phyloP scores from a whole-genome alignment of 2,113 vertebrate species.

The Puntigrus tetrazona region DNA sequence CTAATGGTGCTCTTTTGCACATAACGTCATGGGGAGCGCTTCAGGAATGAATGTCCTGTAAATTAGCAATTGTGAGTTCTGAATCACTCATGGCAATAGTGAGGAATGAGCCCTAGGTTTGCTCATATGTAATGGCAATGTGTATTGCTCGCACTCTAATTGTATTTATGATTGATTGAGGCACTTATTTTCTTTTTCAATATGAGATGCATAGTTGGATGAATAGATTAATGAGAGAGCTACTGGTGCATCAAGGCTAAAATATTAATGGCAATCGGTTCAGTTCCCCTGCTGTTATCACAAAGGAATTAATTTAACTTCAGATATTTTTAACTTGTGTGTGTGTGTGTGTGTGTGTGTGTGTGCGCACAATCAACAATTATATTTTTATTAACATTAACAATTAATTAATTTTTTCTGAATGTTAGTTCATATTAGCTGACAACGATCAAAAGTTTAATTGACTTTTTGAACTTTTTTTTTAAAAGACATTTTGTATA shows the following conservation, averaged over 20 bases:
- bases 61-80: not conserved
- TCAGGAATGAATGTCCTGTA: not conserved
- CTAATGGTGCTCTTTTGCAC: not conserved
- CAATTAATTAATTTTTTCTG: not conserved
- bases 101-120: not conserved
- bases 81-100: not conserved
- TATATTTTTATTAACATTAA: not conserved
- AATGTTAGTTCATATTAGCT: too few relatives aligned
- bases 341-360: not conserved
- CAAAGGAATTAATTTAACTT: not conserved
- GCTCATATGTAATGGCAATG: not conserved
- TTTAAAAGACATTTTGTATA: too few relatives aligned
- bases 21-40: not conserved
- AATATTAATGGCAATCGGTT: not conserved
- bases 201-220: constrained; percentile 4
- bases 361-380: not conserved
- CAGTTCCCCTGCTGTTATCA: not conserved
- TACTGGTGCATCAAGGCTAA: not conserved
- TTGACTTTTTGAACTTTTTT: too few relatives aligned
- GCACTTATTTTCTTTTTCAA: not conserved
- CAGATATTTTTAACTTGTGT: not conserved
- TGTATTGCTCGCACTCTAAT: not conserved
- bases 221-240: not conserved
- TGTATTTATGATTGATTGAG: not conserved
- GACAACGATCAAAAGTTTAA: too few relatives aligned